Conservation (phyloP, 2,113 vertebrate species). For the Psilopsiagon aymara region DNA sequence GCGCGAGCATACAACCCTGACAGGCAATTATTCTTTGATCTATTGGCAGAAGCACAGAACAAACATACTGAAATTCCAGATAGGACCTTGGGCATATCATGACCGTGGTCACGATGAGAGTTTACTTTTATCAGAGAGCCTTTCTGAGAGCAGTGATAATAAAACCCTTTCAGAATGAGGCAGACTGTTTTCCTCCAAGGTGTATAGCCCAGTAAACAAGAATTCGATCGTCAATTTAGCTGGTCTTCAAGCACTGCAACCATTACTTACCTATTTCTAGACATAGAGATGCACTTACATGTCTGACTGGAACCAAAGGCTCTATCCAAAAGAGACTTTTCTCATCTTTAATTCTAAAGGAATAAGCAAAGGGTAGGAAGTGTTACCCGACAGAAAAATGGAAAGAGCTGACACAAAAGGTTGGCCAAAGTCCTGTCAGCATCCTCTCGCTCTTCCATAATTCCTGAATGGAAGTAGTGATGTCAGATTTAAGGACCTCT, state of each 20-base stretch:
- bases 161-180: background rate
- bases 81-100: background rate
- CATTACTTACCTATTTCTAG: background rate
- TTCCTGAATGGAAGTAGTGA: background rate
- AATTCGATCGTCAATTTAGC: background rate
- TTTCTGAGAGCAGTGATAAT: background rate
- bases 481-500: background rate
- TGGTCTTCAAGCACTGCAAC: background rate
- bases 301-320: background rate
- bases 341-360: background rate
- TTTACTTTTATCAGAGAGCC: background rate
- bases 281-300: background rate
- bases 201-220: background rate
- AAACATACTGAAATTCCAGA: conserved; percentile 51
- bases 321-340: background rate
- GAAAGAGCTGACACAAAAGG: background rate
- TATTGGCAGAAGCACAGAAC: conserved; percentile 24
- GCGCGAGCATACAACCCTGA: background rate
- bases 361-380: background rate
- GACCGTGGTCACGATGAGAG: background rate
- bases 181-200: background rate
- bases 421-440: background rate
- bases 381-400: background rate
- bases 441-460: background rate
- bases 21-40: conserved; percentile 54